A percentile compares a stretch with the other conserved stretches of the same genome.
Evolutionary conservation across 2,888 invertebrate species (phyloP).

Genomic region (Zonitis immaculata): DNA sequence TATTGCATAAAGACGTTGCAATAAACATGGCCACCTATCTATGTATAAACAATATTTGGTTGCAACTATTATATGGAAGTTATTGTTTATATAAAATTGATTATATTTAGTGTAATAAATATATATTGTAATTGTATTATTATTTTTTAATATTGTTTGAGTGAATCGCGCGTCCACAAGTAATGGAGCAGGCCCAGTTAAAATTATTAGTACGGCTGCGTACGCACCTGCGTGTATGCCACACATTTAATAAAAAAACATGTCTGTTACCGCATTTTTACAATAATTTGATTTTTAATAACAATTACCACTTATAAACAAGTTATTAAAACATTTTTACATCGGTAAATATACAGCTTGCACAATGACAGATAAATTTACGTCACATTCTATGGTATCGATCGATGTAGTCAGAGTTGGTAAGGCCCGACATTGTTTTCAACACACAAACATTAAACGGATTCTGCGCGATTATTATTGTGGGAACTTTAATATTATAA

Average conservation of each 20-base stretch:
- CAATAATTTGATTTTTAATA: conserved; percentile 36
- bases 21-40: conserved; percentile 39
- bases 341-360: conserved; percentile 41
- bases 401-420: conserved; percentile 55
- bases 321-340: conserved; percentile 41
- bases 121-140: neutral
- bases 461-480: conserved; percentile 58
- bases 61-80: too few relatives aligned
- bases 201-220: conserved; percentile 88
- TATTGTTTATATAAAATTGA: too few relatives aligned
- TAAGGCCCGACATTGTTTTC: conserved; percentile 52
- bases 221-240: conserved; percentile 87
- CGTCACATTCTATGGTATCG: conserved; percentile 54
- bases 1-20: conserved; percentile 17
- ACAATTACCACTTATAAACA: conserved; percentile 35
- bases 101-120: too few relatives aligned
- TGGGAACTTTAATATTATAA: conserved; percentile 22
- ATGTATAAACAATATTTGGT: too few relatives aligned
- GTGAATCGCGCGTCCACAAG: conserved; percentile 46
- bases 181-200: conserved; percentile 82
- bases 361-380: conserved; percentile 45
- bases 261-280: conserved; percentile 45
- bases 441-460: conserved; percentile 63
- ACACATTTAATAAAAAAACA: conserved; percentile 50
- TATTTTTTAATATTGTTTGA: conserved; percentile 31